A percentile compares a stretch with the other conserved stretches of the same genome.
These are phyloP conservation scores for Spodoptera frugiperda DNA, from an alignment of 1,140 invertebrate species.

Conservation along the genomic window DNA sequence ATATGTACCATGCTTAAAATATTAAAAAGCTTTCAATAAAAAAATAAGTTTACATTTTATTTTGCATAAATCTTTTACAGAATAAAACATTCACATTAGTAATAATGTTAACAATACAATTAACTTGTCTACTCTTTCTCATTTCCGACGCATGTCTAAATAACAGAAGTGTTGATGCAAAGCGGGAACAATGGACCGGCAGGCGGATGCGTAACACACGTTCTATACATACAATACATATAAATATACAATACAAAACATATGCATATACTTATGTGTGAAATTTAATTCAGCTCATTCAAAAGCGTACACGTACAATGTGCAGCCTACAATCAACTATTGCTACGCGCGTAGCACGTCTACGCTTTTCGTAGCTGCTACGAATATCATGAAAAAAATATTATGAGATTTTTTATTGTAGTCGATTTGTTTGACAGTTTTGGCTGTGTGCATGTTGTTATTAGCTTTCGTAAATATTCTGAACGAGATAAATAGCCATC, in stretches of 20 bases:
- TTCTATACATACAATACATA: conserved; percentile 1
- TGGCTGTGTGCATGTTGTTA: background rate
- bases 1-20: too few species aligned
- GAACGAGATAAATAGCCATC: too few species aligned
- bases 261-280: background rate
- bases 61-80: too few species aligned
- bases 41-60: too few species aligned
- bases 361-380: conserved; percentile 14
- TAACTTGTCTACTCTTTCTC: conserved; percentile 17
- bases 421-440: background rate
- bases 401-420: too few species aligned
- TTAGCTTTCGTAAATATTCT: too few species aligned
- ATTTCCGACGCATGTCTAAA: conserved; percentile 27
- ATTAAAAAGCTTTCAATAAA: too few species aligned
- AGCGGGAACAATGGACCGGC: conserved; percentile 20
- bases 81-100: background rate
- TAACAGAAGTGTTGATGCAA: conserved; percentile 28
- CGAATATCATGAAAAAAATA: too few species aligned
- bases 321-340: conserved; percentile 28
- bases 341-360: conserved; percentile 15
- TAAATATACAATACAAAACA: background rate
- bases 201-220: conserved; percentile 33
- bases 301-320: conserved; percentile 16
- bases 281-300: conserved; percentile 38
- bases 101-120: conserved; percentile 1